Percentiles rank a stretch among this genome's conserved stretches.
Evolutionary conservation across 64 coral and sea anemone genomes (phyloP).

Genomic region (Montipora capricornis): DNA sequence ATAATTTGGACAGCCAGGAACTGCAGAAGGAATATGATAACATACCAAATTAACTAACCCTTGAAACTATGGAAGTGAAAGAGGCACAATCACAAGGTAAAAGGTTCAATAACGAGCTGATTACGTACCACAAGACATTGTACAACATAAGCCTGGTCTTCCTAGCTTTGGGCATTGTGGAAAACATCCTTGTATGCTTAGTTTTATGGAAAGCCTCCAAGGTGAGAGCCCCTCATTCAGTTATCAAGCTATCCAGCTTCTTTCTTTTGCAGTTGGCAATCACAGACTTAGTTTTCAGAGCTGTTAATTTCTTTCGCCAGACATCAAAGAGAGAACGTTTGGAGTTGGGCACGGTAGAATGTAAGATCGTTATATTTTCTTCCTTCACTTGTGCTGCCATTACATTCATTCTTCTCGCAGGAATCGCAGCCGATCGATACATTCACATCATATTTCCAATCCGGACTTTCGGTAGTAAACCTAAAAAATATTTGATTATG

Average conservation of each 20-base stretch:
- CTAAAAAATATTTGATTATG: conserved; percentile 2
- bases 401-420: conserved; percentile 28
- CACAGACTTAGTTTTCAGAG: conserved; percentile 48
- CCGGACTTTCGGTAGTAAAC: neutral
- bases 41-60: neutral
- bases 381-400: conserved; percentile 44
- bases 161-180: conserved; percentile 3
- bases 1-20: too few relatives aligned
- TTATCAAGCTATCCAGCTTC: conserved; percentile 16
- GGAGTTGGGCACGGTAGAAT: neutral
- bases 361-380: conserved; percentile 26
- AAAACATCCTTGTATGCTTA: conserved; percentile 39
- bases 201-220: neutral
- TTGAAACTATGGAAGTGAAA: neutral
- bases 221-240: neutral
- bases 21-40: neutral
- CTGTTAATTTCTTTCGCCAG: neutral
- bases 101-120: neutral
- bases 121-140: neutral
- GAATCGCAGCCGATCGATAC: conserved; percentile 59
- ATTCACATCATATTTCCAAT: conserved; percentile 53
- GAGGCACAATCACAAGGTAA: too few relatives aligned
- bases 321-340: too few relatives aligned
- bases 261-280: conserved; percentile 23
- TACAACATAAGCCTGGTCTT: neutral